Percentiles rank a stretch among this genome's conserved stretches.
Conservation (phyloP, 2,888 invertebrate species). For the Auanema freiburgensis region DNA sequence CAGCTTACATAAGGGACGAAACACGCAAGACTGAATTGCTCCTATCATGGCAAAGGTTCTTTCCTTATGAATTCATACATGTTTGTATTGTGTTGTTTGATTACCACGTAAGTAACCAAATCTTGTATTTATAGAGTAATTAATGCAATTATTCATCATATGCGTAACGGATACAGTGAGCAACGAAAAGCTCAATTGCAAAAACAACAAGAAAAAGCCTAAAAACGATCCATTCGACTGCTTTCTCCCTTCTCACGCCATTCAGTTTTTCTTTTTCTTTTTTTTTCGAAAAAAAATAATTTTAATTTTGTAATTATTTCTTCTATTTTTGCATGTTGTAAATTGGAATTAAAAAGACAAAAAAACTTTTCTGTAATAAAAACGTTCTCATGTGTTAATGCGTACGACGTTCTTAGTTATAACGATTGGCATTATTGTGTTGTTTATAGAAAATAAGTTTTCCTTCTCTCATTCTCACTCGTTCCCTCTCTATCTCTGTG, state of each 20-base stretch:
- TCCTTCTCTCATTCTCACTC: neutral
- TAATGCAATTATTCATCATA: constrained; percentile 43
- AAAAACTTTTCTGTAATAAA: too few species aligned
- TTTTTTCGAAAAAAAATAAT: too few species aligned
- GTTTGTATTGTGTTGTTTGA: constrained; percentile 4
- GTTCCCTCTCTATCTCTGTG: constrained; percentile 3
- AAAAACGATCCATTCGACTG: too few species aligned
- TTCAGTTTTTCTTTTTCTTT: too few species aligned
- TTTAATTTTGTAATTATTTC: too few species aligned
- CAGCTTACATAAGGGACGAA: constrained; percentile 32
- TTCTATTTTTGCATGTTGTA: too few species aligned
- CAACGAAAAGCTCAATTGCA: constrained; percentile 26
- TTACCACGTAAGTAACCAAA: neutral
- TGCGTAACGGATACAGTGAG: constrained; percentile 44
- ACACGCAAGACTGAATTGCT: constrained; percentile 40
- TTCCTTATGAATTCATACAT: constrained; percentile 1
- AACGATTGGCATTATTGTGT: too few species aligned
- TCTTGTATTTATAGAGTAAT: constrained; percentile 29
- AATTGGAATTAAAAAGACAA: too few species aligned
- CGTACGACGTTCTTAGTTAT: too few species aligned
- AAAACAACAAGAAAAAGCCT: too few species aligned
- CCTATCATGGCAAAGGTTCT: constrained; percentile 43
- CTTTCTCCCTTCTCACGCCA: too few species aligned
- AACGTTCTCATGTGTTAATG: too few species aligned
- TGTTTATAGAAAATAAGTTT: neutral